These are phyloP conservation scores for Paraplagusia blochii DNA, from an alignment of 2,113 vertebrate species.

Conservation along the genomic window DNA sequence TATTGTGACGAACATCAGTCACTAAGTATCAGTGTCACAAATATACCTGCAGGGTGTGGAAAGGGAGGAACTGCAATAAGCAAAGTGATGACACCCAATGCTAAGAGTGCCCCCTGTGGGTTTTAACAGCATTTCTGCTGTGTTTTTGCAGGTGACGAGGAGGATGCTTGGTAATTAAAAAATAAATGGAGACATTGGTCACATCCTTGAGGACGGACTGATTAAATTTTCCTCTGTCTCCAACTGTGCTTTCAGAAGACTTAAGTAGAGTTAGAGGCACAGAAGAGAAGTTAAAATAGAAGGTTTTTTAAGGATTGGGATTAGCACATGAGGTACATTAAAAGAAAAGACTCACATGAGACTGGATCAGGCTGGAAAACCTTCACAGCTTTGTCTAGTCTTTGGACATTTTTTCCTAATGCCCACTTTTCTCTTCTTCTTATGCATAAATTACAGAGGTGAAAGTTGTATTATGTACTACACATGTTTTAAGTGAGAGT, in stretches of 20 bases:
- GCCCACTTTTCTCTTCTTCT: no score
- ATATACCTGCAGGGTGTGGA: conserved; percentile 48
- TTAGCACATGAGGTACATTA: no score
- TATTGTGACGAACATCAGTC: conserved; percentile 47
- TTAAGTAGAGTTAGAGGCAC: conserved; percentile 3
- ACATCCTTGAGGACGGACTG: conserved; percentile 34
- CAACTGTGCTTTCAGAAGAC: conserved; percentile 11
- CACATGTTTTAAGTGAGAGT: no score
- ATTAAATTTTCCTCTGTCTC: conserved; percentile 47
- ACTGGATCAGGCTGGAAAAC: conserved; percentile 25
- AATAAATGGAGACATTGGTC: conserved; percentile 60
- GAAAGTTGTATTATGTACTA: no score
- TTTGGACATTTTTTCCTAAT: no score
- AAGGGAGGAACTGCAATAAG: conserved; percentile 2
- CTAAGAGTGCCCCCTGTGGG: conserved; percentile 22
- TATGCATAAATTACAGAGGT: no score
- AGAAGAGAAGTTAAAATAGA: neutral
- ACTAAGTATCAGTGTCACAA: conserved; percentile 49
- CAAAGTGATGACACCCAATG: conserved; percentile 30
- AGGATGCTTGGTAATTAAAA: conserved; percentile 64
- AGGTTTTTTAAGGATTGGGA: no score
- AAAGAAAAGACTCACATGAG: no score
- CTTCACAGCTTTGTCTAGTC: no score
- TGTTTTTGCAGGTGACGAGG: conserved; percentile 47
- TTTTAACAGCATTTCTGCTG: conserved; percentile 24